These are phyloP conservation scores for Eonycteris spelaea DNA, from an alignment of 2,113 vertebrate genomes.

Conservation along the genomic window DNA sequence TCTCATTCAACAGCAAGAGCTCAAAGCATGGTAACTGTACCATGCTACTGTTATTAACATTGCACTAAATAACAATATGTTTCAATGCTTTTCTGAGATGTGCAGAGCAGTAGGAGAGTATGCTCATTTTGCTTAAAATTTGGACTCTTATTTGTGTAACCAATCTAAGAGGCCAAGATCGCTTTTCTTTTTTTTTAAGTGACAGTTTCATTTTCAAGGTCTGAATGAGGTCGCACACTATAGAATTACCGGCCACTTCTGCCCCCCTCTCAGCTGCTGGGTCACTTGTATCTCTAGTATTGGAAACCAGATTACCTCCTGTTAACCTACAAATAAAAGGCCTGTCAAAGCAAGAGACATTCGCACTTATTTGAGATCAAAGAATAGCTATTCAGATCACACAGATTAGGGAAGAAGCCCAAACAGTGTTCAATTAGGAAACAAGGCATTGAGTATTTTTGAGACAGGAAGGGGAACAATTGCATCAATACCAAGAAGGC, in stretches of 20 bases:
- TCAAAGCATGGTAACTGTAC: accelerated
- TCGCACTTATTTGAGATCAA: neutral
- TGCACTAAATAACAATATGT: neutral
- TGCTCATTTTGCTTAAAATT: neutral
- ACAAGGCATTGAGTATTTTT: neutral
- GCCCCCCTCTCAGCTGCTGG: neutral
- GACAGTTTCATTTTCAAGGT: neutral
- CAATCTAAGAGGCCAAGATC: neutral
- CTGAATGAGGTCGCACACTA: neutral
- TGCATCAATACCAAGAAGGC: neutral
- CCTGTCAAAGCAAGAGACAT: neutral
- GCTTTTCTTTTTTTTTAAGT: neutral
- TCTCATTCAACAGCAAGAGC: neutral
- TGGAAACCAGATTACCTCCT: neutral
- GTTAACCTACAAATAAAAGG: neutral
- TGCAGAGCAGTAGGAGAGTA: neutral
- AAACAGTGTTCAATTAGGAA: too few species aligned
- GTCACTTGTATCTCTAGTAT: neutral
- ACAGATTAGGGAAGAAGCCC: neutral
- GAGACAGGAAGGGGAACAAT: neutral
- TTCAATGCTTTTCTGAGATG: neutral
- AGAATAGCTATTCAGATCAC: neutral
- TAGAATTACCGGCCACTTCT: neutral
- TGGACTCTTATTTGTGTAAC: neutral
- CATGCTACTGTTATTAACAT: neutral